Evolutionary conservation across 2,888 invertebrate species (phyloP), one percentile per base, ranked within the genome.

Genomic region (Acrobasis consociella): DNA sequence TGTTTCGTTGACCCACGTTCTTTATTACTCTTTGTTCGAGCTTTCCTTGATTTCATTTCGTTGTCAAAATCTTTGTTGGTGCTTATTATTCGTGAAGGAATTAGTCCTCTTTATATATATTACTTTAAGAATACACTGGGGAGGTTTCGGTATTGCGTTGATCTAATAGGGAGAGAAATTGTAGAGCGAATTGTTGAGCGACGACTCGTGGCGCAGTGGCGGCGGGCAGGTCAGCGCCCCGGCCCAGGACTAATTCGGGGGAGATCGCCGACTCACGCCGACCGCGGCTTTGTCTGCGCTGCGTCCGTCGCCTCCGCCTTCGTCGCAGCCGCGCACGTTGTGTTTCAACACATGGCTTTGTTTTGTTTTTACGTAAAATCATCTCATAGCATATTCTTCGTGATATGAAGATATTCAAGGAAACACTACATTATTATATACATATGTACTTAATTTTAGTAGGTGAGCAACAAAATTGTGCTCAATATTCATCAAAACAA

Each of bases 201-300:
- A 68, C 64, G 70, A 72, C 70, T 76, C 67, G 67, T 63, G 72
- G 66, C 68, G 74, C 74, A 76, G 72, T 71, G 78, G 74, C 80
- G 80, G 67, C 71, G 78, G 74, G 55, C 62, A 17, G 91, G 91
- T 90, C 91, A 91, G 83, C 89, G 91, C 87, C 90, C 91, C 79
- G 84, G 85, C 85, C 82, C 91, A 90, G 90, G 90, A 91, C 91
- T 92, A 92, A 92, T 91, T 92, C 85, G 90, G 92, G 87, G 92
- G 88, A 89, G 91, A 90, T 86, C 91, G 89, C 82, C 91, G 91
- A 88, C 89, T 89, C 83, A 82, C 80, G 78, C 71, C 78, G 84
- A 76, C 75, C 82, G 82, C 76, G 80, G 86, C 91, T 89, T 91
- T 91, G 91, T 91, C 90, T 87, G 86, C 83, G 79, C 79, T 87